These are phyloP conservation scores for Pocillopora verrucosa DNA, from an alignment of 64 coral and sea anemone genomes.

Conservation along the genomic window DNA sequence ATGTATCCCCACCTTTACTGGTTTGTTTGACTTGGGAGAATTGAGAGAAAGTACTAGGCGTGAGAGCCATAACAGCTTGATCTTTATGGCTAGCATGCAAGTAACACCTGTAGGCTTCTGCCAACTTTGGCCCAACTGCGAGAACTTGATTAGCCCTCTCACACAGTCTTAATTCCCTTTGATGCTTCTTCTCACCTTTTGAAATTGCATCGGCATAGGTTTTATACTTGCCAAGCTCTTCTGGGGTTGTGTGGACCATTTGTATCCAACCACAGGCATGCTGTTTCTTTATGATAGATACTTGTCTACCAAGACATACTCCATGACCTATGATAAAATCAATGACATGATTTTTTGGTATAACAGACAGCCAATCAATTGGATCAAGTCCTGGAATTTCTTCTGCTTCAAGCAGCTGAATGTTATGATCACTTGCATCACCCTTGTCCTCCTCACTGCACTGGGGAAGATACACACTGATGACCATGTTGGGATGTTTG, in stretches of 20 bases:
- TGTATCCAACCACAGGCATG: neutral
- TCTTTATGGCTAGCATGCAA: neutral
- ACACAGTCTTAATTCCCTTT: neutral
- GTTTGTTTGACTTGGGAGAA: neutral
- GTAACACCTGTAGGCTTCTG: neutral
- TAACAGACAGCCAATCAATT: neutral
- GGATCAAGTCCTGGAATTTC: neutral
- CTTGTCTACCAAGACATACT: neutral
- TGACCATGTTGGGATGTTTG: neutral
- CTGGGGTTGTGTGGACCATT: neutral
- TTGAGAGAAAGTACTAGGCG: neutral
- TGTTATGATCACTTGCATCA: too few relatives aligned
- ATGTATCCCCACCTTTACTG: neutral
- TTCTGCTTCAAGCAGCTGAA: too few relatives aligned
- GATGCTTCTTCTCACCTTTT: neutral
- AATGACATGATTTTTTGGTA: neutral
- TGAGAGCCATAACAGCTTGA: neutral
- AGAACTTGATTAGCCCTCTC: neutral
- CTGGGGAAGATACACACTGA: neutral
- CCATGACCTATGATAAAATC: conserved; percentile 1
- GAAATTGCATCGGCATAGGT: neutral
- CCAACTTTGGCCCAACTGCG: neutral
- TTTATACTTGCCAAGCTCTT: conserved; percentile 2
- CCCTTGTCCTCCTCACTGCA: neutral
- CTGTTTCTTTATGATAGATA: neutral